Evolutionary conservation across 2,888 invertebrate genomes (phyloP).

Genomic region (Tolmerus cingulatus): DNA sequence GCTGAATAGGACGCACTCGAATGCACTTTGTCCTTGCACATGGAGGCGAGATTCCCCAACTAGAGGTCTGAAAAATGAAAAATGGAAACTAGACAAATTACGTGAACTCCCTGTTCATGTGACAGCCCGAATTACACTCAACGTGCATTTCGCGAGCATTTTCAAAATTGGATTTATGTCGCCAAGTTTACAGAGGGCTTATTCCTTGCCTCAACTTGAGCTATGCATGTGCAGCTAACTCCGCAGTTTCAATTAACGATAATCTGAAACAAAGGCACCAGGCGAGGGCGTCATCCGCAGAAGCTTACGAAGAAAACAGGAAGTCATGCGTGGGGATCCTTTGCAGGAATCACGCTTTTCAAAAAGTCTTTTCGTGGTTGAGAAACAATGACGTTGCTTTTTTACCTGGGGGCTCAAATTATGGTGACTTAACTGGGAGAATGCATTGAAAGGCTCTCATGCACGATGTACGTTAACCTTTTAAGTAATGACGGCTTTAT

Average conservation of each 20-base stretch:
- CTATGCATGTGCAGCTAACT: neutral
- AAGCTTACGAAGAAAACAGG: neutral
- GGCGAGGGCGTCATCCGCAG: neutral
- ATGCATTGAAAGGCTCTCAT: slow-evolving; percentile 13
- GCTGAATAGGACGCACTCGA: neutral
- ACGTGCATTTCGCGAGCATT: neutral
- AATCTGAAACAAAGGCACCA: neutral
- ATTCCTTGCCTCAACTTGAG: neutral
- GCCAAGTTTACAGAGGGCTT: neutral
- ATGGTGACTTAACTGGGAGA: neutral
- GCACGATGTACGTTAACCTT: slow-evolving; percentile 31
- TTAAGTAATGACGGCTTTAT: slow-evolving; percentile 20
- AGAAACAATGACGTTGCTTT: slow-evolving; percentile 12
- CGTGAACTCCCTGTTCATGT: neutral
- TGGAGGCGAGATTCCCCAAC: neutral
- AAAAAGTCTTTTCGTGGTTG: slow-evolving; percentile 20
- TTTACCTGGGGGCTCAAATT: neutral
- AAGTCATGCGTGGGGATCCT: neutral
- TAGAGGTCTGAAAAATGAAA: neutral
- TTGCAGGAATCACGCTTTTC: slow-evolving; percentile 11
- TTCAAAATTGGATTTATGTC: neutral
- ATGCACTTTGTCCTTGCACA: neutral
- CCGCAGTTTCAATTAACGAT: neutral
- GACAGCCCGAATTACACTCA: neutral
- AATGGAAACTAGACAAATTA: neutral